Evolutionary conservation across 2,797 vertebrate genomes (phyloP), one percentile per base, ranked within the genome.

Genomic region (Neoniphon sammara): DNA sequence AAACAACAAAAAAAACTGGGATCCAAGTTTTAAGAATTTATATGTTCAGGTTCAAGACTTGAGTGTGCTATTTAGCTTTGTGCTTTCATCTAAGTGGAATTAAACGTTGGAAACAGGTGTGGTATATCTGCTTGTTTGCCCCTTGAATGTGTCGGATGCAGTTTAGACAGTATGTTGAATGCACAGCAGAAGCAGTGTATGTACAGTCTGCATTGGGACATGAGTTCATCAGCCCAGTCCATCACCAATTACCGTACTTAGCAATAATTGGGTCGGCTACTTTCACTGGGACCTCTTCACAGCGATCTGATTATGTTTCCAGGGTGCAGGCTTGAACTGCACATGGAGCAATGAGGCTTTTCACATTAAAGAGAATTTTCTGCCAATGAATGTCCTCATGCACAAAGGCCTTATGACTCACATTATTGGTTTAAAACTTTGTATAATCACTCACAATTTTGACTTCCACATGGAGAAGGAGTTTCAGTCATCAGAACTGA

Each of bases 81-180:
- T 97, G 96, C 96, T 95, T 97, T 98, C 95, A 97, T 97, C 96
- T 96, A 97, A 96, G 95, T 97, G 97, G 95, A 97, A 98, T 97
- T 97, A 98, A 99, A 90, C 80, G 83, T 91, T 87, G 72, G 90
- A 87, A 81, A 71, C 60, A 75, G 83, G 15, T 73, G 65, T 73
- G 73, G 25, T 71, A 21, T 62, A 1, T 68, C 5, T 66, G 20
- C 66, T 20, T 78, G 8, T 70, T 50, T 70, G 1, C 30, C 46
- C 18, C 65, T 47, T 80, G 2, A 57, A 31, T 39, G 9, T 62
- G 17, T 54, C 1, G 3, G 68, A 21, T 57, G 4, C 27, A 1
- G 27, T 15, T 44, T 17, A 46, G 10, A 15, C 20, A 20, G 21
- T 21, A 25, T 17, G 44, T 14, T 5, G 39, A 17, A 6, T 39